Conservation (phyloP, 1,140 invertebrate species). For the Catajapyx aquilonaris region DNA sequence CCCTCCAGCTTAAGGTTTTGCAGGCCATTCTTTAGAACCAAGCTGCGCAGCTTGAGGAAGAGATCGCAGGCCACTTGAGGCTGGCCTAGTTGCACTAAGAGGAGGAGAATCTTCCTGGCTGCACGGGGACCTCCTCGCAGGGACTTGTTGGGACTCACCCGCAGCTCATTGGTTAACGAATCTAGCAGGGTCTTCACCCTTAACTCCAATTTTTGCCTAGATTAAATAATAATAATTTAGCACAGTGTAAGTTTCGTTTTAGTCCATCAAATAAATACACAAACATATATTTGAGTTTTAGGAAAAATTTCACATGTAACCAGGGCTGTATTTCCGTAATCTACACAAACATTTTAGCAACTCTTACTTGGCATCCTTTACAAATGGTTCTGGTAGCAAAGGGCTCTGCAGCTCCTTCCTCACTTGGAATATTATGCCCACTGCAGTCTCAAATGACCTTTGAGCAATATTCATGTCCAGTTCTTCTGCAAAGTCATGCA, state of each 20-base stretch:
- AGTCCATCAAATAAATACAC: constrained; percentile 1
- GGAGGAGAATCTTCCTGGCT: constrained; percentile 57
- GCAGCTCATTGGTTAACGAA: constrained; percentile 69
- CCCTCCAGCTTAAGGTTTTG: constrained; percentile 75
- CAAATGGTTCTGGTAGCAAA: constrained; percentile 6
- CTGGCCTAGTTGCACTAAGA: constrained; percentile 68
- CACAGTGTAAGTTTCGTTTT: constrained; percentile 21
- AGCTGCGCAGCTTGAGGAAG: constrained; percentile 65
- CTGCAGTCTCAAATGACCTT: constrained; percentile 87
- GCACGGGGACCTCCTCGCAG: constrained; percentile 80
- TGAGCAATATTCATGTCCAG: constrained; percentile 93
- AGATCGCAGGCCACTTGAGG: constrained; percentile 48
- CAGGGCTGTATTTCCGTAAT: neutral
- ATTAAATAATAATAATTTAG: constrained; percentile 15
- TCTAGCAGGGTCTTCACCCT: constrained; percentile 57
- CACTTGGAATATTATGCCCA: constrained; percentile 58
- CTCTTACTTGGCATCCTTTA: constrained; percentile 16
- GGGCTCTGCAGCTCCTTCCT: constrained; percentile 24
- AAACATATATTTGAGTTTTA: constrained; percentile 1
- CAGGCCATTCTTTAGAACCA: constrained; percentile 56
- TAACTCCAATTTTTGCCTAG: constrained; percentile 38
- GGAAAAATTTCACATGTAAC: constrained; percentile 1
- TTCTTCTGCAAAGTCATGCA: constrained; percentile 80
- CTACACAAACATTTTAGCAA: constrained; percentile 9
- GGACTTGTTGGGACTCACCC: constrained; percentile 67